phyloP scores from a whole-genome alignment of 2,888 invertebrate genomes.

The Rhogogaster chlorosoma region DNA sequence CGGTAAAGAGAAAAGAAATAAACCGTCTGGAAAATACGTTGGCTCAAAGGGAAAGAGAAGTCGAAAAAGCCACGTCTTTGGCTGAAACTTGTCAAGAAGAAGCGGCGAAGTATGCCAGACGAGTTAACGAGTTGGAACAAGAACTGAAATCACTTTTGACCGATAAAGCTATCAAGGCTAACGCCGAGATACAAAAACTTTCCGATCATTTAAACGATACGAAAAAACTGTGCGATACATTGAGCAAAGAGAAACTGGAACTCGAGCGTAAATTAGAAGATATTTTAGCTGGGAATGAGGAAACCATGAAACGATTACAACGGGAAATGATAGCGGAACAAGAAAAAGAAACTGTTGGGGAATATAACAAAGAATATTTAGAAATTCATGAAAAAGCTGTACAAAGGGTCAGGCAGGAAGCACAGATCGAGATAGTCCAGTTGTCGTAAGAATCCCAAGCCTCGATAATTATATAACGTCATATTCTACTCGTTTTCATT shows the following conservation, averaged over 20 bases:
- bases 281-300: slow-evolving; percentile 67
- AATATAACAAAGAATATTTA: slow-evolving; percentile 73
- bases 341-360: slow-evolving; percentile 65
- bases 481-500: neutral
- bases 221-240: slow-evolving; percentile 66
- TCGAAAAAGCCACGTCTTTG: slow-evolving; percentile 66
- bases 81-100: slow-evolving; percentile 68
- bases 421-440: slow-evolving; percentile 71
- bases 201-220: slow-evolving; percentile 70
- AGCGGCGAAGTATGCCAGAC: slow-evolving; percentile 68
- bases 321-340: slow-evolving; percentile 66
- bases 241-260: slow-evolving; percentile 66
- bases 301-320: slow-evolving; percentile 66
- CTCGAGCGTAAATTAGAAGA: slow-evolving; percentile 70
- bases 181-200: slow-evolving; percentile 71
- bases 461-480: neutral
- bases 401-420: slow-evolving; percentile 71
- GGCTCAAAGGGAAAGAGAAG: slow-evolving; percentile 74
- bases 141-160: slow-evolving; percentile 72
- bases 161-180: slow-evolving; percentile 71
- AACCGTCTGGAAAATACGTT: slow-evolving; percentile 76
- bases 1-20: slow-evolving; percentile 79
- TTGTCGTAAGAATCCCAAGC: slow-evolving; percentile 67
- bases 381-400: slow-evolving; percentile 74
- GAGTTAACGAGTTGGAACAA: slow-evolving; percentile 70